These are phyloP conservation scores for Siphamia tubifer DNA, from an alignment of 2,113 vertebrate genomes.

Conservation along the genomic window DNA sequence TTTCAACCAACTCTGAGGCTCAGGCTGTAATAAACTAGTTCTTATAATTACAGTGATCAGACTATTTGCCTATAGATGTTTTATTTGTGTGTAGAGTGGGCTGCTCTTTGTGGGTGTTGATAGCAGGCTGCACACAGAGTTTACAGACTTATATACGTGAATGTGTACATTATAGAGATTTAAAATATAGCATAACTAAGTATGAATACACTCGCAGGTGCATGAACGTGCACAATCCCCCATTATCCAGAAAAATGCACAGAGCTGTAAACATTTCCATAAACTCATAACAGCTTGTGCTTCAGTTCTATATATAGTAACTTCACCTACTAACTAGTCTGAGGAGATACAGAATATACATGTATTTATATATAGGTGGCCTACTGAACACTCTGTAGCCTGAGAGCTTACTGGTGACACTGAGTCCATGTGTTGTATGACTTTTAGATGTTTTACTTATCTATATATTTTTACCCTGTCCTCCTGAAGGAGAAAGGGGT, in stretches of 20 bases:
- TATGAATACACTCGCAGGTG: neutral
- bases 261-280: too few species aligned
- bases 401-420: neutral
- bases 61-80: neutral
- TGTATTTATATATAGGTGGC: constrained; percentile 1
- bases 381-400: constrained; percentile 33
- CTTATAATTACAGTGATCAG: constrained; percentile 18
- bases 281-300: neutral
- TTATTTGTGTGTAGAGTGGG: neutral
- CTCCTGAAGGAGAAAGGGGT: too few species aligned
- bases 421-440: neutral
- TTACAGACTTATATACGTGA: neutral
- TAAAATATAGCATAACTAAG: too few species aligned
- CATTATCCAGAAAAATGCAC: neutral
- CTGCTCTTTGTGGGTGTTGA: constrained; percentile 2
- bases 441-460: too few species aligned
- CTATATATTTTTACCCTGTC: too few species aligned
- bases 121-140: neutral
- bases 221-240: neutral
- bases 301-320: constrained; percentile 16
- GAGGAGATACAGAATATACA: too few species aligned
- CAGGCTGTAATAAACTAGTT: constrained; percentile 3
- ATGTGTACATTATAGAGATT: too few species aligned
- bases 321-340: constrained; percentile 32
- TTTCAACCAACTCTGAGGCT: too few species aligned